Evolutionary conservation across 2,888 invertebrate genomes (phyloP).

Genomic region (Notodonta ziczac): DNA sequence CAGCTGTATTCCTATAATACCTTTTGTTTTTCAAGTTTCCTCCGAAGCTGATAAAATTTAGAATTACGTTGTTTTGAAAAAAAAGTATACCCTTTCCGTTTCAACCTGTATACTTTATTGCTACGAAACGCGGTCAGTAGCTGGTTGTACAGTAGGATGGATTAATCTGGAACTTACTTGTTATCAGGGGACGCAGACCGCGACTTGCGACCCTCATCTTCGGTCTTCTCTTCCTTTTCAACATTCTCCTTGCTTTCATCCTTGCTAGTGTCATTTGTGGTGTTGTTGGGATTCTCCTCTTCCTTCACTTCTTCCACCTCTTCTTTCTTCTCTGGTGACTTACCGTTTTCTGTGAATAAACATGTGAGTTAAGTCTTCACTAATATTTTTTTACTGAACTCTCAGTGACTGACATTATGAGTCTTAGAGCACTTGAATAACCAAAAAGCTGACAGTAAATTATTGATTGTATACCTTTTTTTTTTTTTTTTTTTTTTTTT

Average conservation of each 20-base stretch:
- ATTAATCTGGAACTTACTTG: conserved; percentile 47
- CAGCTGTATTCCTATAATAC: no score
- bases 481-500: no score
- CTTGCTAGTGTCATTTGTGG: conserved; percentile 54
- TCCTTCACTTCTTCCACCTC: conserved; percentile 63
- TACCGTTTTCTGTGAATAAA: conserved; percentile 67
- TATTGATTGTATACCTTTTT: conserved; percentile 64
- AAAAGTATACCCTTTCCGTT: no score
- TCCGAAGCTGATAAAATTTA: no score
- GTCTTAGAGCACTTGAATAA: no score
- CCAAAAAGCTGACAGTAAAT: background rate
- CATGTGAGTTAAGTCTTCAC: background rate
- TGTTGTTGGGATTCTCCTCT: conserved; percentile 58
- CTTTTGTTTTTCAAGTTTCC: no score
- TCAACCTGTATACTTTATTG: no score
- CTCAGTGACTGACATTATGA: no score
- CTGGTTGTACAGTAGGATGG: no score
- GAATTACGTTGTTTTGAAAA: no score
- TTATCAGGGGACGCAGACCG: conserved; percentile 74
- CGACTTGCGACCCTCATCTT: conserved; percentile 66
- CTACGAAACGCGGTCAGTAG: no score
- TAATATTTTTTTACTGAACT: no score
- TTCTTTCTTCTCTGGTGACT: conserved; percentile 75
- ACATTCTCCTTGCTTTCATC: conserved; percentile 68
- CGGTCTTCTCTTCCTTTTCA: conserved; percentile 58